These are phyloP conservation scores for Saguinus midas DNA, from an alignment of 2,113 vertebrate species.

Conservation along the genomic window DNA sequence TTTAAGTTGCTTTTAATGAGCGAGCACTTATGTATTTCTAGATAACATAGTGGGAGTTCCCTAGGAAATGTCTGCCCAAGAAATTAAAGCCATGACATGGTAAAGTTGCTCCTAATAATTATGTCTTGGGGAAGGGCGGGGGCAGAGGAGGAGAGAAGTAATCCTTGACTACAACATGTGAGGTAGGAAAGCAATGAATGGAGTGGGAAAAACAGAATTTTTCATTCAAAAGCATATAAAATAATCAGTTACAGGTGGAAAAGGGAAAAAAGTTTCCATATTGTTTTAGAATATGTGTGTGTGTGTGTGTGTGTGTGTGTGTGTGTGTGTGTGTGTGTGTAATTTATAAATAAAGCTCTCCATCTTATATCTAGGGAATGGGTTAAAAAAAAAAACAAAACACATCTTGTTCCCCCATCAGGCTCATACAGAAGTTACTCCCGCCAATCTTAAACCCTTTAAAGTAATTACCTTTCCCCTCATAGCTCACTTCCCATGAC, in stretches of 20 bases:
- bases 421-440: background rate
- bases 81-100: conserved; percentile 7
- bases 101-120: conserved; percentile 2
- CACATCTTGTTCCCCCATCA: background rate
- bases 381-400: too few relatives aligned
- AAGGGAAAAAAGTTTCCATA: background rate
- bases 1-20: conserved; percentile 49
- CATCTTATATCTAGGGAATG: background rate
- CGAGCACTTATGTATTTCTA: background rate
- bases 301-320: too few relatives aligned
- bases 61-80: background rate
- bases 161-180: background rate
- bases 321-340: background rate
- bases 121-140: background rate
- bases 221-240: conserved; percentile 31
- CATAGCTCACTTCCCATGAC: background rate
- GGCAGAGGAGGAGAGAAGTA: background rate
- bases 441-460: background rate
- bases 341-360: background rate
- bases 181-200: background rate
- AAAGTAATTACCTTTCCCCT: background rate
- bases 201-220: background rate
- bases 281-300: background rate
- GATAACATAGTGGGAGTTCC: background rate
- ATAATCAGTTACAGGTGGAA: background rate